Evolutionary conservation across 2,113 vertebrate genomes (phyloP), one percentile per base, ranked within the genome.

Genomic region (Chlamydotis undulata): DNA sequence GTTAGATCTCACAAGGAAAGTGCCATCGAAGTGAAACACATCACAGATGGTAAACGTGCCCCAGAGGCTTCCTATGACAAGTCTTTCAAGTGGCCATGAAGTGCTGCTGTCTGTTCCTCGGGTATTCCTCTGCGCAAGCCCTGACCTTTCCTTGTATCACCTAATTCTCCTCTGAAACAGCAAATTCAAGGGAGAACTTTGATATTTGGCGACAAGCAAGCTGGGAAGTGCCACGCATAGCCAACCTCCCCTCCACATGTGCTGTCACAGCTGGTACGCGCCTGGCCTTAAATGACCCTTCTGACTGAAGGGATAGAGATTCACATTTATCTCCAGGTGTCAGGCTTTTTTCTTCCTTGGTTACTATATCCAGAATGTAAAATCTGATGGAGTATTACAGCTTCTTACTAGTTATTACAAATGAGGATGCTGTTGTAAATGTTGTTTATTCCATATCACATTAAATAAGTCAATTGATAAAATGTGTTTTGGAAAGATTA

Each of bases 81-180:
- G 26, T 37, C 60, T 71, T n/a, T 87, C 69, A n/a, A 26, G 3
- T 60, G 69, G 22, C 64, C 39, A 12, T 10, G 59, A 70, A 83
- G 45, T 22, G 28, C n/a, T 75, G 76, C 79, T 3, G 6, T 14
- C 21, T 61, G 59, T 39, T 75, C 16, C 17, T 65, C 59, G 10
- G 45, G 47, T 59, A 12, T n/a, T 75, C 29, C 35, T 49, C 17
- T 31, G 60, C 60, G 26, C 49, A 78, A 49, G 33, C 2, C 10
- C 5, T 12, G 9, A 56, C 73, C 68, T 77, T 41, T 26, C 15
- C 1, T 22, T 43, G 1, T 13, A n/a, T 60, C 39, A 7, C 29
- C 33, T 60, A 1, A 0, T 28, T 65, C 19, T 59, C 23, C 80
- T 53, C 37, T 0, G 0, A 39, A 25, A 12, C 19, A 25, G 19